Evolutionary conservation across 2,888 invertebrate genomes (phyloP).

Genomic region (Chalcosyrphus nemorum): DNA sequence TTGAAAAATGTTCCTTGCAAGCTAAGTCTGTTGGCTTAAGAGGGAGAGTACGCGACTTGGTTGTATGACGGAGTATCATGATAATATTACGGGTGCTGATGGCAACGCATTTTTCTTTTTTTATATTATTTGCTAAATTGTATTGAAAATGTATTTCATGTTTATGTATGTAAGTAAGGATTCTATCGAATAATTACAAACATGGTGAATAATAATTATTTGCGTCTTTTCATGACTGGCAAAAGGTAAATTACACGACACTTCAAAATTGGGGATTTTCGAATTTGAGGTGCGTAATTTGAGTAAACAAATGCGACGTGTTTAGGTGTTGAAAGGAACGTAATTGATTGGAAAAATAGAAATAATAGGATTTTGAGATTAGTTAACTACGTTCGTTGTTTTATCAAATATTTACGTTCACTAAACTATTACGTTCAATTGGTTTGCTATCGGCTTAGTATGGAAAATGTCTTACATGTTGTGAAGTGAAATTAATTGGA

Average conservation of each 20-base stretch:
- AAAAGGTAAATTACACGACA: constrained; percentile 18
- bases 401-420: not conserved
- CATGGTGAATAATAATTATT: not conserved
- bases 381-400: not conserved
- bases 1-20: constrained; percentile 14
- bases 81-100: not conserved
- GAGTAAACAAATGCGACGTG: not conserved
- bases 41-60: constrained; percentile 3
- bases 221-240: not conserved
- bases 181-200: not conserved
- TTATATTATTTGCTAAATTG: not conserved
- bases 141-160: not conserved
- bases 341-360: not conserved
- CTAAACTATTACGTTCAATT: too few relatives aligned
- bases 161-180: not conserved
- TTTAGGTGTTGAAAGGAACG: not conserved
- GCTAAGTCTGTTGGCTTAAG: constrained; percentile 13
- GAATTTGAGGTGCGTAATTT: not conserved
- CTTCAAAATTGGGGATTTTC: not conserved
- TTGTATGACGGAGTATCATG: not conserved
- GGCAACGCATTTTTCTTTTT: not conserved
- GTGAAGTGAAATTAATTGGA: too few relatives aligned
- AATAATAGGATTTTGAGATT: not conserved
- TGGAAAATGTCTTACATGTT: not conserved
- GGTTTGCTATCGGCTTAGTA: not conserved